Evolutionary conservation across 2,113 vertebrate species (phyloP), one percentile per base, ranked within the genome.

Genomic region (Jacana jacana): DNA sequence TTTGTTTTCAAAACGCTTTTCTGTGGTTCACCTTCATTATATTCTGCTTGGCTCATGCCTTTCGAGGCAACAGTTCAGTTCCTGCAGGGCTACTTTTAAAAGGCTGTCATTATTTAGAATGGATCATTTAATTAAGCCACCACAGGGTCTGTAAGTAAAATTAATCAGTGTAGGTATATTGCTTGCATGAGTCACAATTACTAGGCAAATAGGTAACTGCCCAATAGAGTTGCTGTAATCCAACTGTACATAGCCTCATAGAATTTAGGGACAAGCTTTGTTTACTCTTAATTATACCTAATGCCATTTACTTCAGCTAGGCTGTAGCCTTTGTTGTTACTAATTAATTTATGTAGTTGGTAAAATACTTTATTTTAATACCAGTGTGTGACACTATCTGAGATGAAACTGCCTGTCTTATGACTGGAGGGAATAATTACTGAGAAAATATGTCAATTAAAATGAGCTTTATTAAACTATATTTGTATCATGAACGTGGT

Each of bases 121-220:
- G 79, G 91, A 97, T 97, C 92, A 96, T 98, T 98, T 98, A 98
- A 98, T 98, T 98, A 98, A 97, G 75, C 82, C 82, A 95, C 95
- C 94, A 91, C 85, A 89, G 87, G 91, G 95, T 82, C 68, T 96
- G 93, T 92, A 95, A 97, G 89, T 95, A 95, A 97, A 98, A 98
- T 98, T 97, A 98, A 98, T 97, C 97, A 97, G 78, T 66, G 55
- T 85, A 97, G 95, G 92, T 98, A 97, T 96, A 97, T 94, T 91
- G 72, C 80, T 95, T 96, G 89, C 96, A 96, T 96, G 91, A 94
- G 89, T 78, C 86, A 92, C 97, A 97, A 97, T 97, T 98, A 97
- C 94, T 84, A 94, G 75, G 83, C 70, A 98, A 95, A 97, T 95
- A 97, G 85, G 87, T 97, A 96, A 86, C 86, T 97, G 89, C 95